Conservation (phyloP, 2,113 vertebrate species). For the Ceuthmochares aereus region DNA sequence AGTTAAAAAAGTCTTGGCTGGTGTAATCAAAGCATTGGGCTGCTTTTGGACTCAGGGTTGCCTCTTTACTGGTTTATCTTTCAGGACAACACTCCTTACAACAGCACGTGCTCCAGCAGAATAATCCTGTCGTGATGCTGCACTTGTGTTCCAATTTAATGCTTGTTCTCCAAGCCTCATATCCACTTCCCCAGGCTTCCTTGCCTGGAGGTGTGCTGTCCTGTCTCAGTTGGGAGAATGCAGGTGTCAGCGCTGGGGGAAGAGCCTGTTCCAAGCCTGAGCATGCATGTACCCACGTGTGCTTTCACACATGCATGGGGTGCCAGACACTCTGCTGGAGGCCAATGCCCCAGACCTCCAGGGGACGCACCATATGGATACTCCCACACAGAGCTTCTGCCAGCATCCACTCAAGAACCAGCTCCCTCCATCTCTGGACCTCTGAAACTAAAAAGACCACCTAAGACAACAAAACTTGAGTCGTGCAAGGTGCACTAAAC, state of each 20-base stretch:
- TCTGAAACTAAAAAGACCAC: neutral
- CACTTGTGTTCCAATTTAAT: neutral
- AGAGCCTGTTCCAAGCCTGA: neutral
- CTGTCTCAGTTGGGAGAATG: neutral
- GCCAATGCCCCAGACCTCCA: neutral
- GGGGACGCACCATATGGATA: neutral
- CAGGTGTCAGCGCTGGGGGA: accelerated
- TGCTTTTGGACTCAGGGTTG: neutral
- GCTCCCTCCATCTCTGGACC: neutral
- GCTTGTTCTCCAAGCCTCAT: neutral
- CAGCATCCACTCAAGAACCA: accelerated
- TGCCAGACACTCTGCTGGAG: neutral
- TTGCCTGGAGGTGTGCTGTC: neutral
- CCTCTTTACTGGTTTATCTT: neutral
- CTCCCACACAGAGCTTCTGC: neutral
- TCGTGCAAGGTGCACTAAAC: accelerated
- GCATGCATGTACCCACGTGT: accelerated
- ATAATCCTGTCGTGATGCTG: neutral
- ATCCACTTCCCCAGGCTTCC: neutral
- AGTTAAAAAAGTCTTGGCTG: neutral
- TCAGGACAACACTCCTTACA: neutral
- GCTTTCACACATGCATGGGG: accelerated
- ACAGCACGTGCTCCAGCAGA: neutral
- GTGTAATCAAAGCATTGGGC: neutral
- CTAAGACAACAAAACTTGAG: neutral